A percentile compares a stretch with the other conserved stretches of the same genome.
These are phyloP conservation scores for Peribatodes rhomboidaria DNA, from an alignment of 2,888 invertebrate genomes.

Conservation along the genomic window DNA sequence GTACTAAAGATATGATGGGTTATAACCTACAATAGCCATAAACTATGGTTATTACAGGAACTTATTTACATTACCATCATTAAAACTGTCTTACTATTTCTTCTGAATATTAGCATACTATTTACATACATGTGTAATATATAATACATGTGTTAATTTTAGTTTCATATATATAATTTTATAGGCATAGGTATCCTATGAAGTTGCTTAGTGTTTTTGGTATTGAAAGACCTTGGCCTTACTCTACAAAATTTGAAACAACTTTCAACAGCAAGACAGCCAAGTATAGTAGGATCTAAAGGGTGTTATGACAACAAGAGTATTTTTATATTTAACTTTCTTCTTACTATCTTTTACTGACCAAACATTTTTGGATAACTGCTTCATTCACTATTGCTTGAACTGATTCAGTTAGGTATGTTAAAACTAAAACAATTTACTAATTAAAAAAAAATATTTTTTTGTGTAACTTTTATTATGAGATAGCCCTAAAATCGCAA, in stretches of 20 bases:
- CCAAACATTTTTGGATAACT: no score
- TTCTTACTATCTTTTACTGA: no score
- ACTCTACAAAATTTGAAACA: background rate
- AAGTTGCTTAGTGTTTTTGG: background rate
- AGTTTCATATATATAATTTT: background rate
- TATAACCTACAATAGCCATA: background rate
- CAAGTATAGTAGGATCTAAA: background rate
- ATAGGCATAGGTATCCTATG: background rate
- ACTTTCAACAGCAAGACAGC: background rate
- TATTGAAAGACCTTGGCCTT: conserved; percentile 6
- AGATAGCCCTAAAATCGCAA: no score
- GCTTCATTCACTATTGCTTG: no score
- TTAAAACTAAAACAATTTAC: no score
- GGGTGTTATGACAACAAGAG: no score
- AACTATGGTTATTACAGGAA: background rate
- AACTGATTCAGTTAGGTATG: no score
- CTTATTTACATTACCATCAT: background rate
- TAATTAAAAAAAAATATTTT: no score
- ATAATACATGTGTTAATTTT: background rate
- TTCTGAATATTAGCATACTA: conserved; percentile 3
- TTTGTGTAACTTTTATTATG: no score
- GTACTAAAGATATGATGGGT: background rate
- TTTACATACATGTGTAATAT: no score
- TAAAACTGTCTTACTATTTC: background rate
- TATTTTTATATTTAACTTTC: no score